A percentile compares a stretch with the other conserved stretches of the same genome.
phyloP scores from a whole-genome alignment of 1,140 invertebrate species.

The Atopsyche davidsoni region DNA sequence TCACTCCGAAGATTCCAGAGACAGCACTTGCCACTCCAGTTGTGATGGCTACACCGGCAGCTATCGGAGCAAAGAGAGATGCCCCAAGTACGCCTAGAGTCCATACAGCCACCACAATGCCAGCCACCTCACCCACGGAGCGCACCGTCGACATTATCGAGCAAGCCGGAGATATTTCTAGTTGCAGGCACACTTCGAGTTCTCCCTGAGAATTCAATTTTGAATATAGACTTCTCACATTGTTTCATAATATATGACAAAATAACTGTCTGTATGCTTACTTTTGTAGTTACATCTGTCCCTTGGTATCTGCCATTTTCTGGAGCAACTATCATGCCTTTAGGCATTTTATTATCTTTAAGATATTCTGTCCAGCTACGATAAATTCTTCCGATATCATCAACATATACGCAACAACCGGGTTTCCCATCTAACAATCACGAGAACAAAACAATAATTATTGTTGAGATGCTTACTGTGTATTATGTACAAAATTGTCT shows the following conservation, averaged over 20 bases:
- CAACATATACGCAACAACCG: slow-evolving; percentile 19
- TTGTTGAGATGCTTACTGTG: background rate
- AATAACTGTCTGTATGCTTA: slow-evolving; percentile 1
- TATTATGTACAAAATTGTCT: background rate
- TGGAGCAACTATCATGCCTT: slow-evolving; percentile 21
- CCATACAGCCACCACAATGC: slow-evolving; percentile 7
- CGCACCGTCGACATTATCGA: background rate
- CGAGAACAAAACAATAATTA: background rate
- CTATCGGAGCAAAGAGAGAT: slow-evolving; percentile 17
- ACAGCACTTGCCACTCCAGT: slow-evolving; percentile 4
- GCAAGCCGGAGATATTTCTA: slow-evolving; percentile 12
- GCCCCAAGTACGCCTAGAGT: slow-evolving; percentile 17
- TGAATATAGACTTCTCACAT: too few species aligned
- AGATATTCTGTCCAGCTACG: slow-evolving; percentile 17
- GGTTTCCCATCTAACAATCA: slow-evolving; percentile 6
- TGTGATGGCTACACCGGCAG: slow-evolving; percentile 8
- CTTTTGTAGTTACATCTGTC: background rate
- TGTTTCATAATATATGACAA: too few species aligned
- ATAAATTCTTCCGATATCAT: slow-evolving; percentile 22
- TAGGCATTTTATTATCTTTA: slow-evolving; percentile 16
- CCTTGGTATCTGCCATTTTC: slow-evolving; percentile 18
- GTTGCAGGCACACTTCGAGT: background rate
- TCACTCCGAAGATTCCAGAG: slow-evolving; percentile 10
- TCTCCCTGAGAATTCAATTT: too few species aligned
- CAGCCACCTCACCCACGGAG: slow-evolving; percentile 3